Conservation (phyloP, 2,797 vertebrate species). For the Xiphorhynchus erythropygius region DNA sequence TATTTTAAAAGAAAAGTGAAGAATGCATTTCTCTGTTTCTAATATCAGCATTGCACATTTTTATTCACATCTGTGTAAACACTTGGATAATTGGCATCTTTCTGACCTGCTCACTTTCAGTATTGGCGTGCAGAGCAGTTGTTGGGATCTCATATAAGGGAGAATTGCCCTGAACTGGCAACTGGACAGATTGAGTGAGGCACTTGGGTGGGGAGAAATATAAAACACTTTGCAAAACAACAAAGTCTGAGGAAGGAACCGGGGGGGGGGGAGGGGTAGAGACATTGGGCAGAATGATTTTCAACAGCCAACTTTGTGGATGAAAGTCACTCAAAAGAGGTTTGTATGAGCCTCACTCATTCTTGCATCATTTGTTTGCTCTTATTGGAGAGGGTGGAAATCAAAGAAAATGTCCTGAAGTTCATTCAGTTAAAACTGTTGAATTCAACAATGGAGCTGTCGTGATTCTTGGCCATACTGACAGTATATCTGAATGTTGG, state of each 20-base stretch:
- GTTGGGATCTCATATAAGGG: background rate
- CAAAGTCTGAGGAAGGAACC: background rate
- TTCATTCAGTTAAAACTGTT: background rate
- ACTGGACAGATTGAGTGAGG: background rate
- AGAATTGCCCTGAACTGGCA: background rate
- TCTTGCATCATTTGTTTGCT: background rate
- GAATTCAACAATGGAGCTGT: background rate
- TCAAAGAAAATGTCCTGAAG: background rate
- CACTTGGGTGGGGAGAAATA: background rate
- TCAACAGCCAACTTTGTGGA: background rate
- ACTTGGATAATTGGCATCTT: background rate
- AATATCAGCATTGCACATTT: background rate
- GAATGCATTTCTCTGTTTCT: background rate
- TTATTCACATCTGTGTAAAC: conserved; percentile 49
- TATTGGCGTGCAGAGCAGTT: background rate
- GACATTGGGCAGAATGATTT: background rate
- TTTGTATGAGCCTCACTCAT: background rate
- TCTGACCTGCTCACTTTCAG: background rate
- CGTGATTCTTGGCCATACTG: background rate
- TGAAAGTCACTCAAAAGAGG: background rate
- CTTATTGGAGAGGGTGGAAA: background rate
- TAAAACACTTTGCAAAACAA: background rate
- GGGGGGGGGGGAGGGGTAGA: background rate
- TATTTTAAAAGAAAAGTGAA: background rate
- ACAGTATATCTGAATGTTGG: background rate